Evolutionary conservation across 2,888 invertebrate genomes (phyloP).

Genomic region (Chydorus sphaericus): DNA sequence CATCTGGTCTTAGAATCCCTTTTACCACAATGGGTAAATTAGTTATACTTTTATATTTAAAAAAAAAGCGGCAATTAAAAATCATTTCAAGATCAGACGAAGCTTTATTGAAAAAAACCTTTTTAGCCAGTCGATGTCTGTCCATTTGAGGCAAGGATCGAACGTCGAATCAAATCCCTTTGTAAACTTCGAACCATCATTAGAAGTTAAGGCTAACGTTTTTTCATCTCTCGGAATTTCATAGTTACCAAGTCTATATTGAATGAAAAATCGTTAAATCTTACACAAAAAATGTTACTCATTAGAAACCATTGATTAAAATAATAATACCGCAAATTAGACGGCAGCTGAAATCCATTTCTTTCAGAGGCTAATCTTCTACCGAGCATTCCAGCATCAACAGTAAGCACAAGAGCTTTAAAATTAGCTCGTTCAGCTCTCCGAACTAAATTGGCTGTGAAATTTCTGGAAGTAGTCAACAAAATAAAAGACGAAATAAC

Average conservation of each 20-base stretch:
- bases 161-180: too few relatives aligned
- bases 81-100: too few relatives aligned
- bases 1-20: conserved; percentile 72
- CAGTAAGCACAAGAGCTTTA: conserved; percentile 70
- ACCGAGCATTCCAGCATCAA: conserved; percentile 80
- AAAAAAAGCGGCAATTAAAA: not conserved
- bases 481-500: too few relatives aligned
- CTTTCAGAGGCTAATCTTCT: conserved; percentile 61
- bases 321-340: conserved; percentile 57
- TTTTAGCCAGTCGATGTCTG: conserved; percentile 70
- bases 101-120: too few relatives aligned
- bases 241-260: too few relatives aligned
- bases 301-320: too few relatives aligned
- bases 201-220: too few relatives aligned
- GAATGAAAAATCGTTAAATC: not conserved
- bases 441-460: conserved; percentile 53
- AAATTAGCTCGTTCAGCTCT: conserved; percentile 72
- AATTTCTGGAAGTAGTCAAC: conserved; percentile 37
- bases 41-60: too few relatives aligned
- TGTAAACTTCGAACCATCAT: too few relatives aligned
- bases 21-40: conserved; percentile 68
- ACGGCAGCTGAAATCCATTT: conserved; percentile 68
- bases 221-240: too few relatives aligned
- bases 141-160: conserved; percentile 69
- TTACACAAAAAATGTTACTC: too few relatives aligned